Evolutionary conservation across 2,888 invertebrate genomes (phyloP).

Genomic region (Rhyacophila evoluta): DNA sequence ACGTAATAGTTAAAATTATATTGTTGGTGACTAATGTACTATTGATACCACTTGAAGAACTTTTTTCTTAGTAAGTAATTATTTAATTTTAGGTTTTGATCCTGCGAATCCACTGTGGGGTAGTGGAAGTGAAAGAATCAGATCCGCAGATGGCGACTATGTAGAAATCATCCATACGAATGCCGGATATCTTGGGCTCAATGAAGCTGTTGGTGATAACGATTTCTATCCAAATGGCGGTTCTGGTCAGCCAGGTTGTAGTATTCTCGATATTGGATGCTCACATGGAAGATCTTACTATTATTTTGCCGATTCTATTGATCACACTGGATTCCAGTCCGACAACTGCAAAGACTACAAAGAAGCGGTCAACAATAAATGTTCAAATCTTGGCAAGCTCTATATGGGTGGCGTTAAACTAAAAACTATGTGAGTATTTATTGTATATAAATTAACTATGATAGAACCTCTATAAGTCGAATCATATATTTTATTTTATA

Average conservation of each 20-base stretch:
- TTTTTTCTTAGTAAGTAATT: too few relatives aligned
- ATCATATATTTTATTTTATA: too few relatives aligned
- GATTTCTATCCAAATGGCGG: constrained; percentile 51
- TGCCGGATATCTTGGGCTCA: constrained; percentile 59
- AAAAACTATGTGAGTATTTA: constrained; percentile 44
- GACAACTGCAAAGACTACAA: constrained; percentile 39
- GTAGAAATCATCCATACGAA: constrained; percentile 67
- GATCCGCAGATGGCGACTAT: constrained; percentile 61
- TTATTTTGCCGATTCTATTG: constrained; percentile 50
- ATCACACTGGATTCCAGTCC: constrained; percentile 45
- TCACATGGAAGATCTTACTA: constrained; percentile 48
- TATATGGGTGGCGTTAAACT: constrained; percentile 50
- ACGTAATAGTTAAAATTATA: too few relatives aligned
- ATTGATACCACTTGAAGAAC: too few relatives aligned
- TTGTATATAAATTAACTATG: too few relatives aligned
- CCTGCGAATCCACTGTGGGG: constrained; percentile 64
- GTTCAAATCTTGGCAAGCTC: constrained; percentile 39
- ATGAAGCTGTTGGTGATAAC: constrained; percentile 42
- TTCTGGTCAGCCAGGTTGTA: constrained; percentile 44
- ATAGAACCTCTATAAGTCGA: too few relatives aligned
- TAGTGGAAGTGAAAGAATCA: constrained; percentile 58
- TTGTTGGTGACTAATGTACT: too few relatives aligned
- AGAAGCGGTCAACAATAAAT: constrained; percentile 42
- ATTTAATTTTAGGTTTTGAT: constrained; percentile 56
- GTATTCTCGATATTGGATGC: constrained; percentile 33